A percentile compares a stretch with the other conserved stretches of the same genome.
These are phyloP conservation scores for Schizopygopsis pylzovi DNA, from an alignment of 2,797 vertebrate genomes.

Conservation along the genomic window DNA sequence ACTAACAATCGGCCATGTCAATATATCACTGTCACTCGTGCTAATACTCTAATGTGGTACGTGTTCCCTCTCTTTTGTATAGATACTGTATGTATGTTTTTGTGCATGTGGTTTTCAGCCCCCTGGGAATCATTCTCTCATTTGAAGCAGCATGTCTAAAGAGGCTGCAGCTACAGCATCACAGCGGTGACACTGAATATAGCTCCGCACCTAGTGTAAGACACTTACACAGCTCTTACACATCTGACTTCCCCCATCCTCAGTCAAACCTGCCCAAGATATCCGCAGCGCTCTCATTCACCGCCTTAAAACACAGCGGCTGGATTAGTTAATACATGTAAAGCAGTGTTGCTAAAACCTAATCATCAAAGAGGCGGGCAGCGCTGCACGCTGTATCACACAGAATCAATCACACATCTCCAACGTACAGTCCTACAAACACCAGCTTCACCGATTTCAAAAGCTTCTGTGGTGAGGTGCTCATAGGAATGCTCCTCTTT, in stretches of 20 bases:
- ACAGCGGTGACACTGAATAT: slow-evolving; percentile 22
- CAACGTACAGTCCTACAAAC: background rate
- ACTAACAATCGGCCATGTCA: background rate
- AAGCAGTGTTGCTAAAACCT: slow-evolving; percentile 18
- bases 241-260: slow-evolving; percentile 26
- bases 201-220: slow-evolving; percentile 20
- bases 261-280: slow-evolving; percentile 9
- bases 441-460: slow-evolving; percentile 1
- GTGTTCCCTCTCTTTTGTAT: background rate
- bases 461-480: background rate
- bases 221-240: slow-evolving; percentile 13
- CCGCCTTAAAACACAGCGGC: background rate
- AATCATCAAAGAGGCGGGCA: background rate
- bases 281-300: background rate
- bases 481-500: background rate
- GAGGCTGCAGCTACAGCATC: background rate
- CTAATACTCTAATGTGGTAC: background rate
- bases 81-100: background rate
- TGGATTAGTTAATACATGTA: slow-evolving; percentile 24
- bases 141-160: slow-evolving; percentile 2
- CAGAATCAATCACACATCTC: background rate
- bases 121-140: background rate
- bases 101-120: background rate
- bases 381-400: background rate
- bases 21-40: background rate